Evolutionary conservation across 1,140 invertebrate species (phyloP), one percentile per base, ranked within the genome.

Genomic region (Calliphora vicina): DNA sequence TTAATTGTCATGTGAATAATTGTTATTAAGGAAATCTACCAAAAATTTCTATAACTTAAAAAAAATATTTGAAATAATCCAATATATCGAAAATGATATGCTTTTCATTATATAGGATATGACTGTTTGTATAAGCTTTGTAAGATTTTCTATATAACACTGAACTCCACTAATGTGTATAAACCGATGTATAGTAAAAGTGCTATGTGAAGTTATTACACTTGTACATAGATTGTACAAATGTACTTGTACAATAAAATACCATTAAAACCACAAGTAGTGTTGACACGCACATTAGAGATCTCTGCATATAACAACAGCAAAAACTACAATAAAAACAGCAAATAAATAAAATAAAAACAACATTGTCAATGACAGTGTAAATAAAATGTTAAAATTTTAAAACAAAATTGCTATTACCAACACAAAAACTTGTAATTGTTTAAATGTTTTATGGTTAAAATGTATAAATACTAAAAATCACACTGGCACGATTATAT

Each of bases 241-340:
- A 17, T 57, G 45, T 57, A 57, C n/a, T 57, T 15, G 50, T 67
- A 67, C n/a, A 67, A 67, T 67, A 23, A 67, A 67, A 67, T 67
- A n/a, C 61, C 61, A 78, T 78, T 45, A 78, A 45, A 78, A 43
- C 74, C 35, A 43, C 42, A 43, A 25, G 6, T 78, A 43, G 35
- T 78, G 74, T 78, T 78, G 74, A 78, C 74, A 78, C 74, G 74
- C 74, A 45, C 74, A 78, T 45, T 42, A 78, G 74, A 78, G 61
- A 67, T 67, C 61, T 67, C 61, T 20, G 61, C 23, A 23, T 67
- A 67, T 67, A 67, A 10, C 45, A 15, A 57, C 35, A 57, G n/a
- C 15, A 57, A 4, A 0, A 57, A 57, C 50, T 17, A 57, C 15
- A 57, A 57, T 17, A 57, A 57, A 17, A 57, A 57, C 50, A 57